These are phyloP conservation scores for Papilio elwesi DNA, from an alignment of 2,888 invertebrate genomes.

Conservation along the genomic window DNA sequence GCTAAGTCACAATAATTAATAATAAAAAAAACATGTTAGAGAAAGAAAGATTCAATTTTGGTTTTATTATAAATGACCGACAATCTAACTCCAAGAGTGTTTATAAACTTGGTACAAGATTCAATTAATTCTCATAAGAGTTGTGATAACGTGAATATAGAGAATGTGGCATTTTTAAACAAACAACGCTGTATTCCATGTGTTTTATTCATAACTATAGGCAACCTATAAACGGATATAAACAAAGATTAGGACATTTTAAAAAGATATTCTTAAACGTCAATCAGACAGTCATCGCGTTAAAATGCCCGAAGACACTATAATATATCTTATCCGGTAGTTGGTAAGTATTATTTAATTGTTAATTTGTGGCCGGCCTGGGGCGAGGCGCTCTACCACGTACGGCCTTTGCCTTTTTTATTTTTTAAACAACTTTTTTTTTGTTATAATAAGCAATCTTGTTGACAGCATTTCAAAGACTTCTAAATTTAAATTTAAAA, in stretches of 20 bases:
- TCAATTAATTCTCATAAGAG: slow-evolving; percentile 24
- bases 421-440: slow-evolving; percentile 47
- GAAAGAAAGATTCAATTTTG: slow-evolving; percentile 44
- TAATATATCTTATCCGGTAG: slow-evolving; percentile 79
- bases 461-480: slow-evolving; percentile 24
- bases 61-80: slow-evolving; percentile 30
- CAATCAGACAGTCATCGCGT: slow-evolving; percentile 73
- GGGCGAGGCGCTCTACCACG: slow-evolving; percentile 59
- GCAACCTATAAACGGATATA: slow-evolving; percentile 49
- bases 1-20: slow-evolving; percentile 39
- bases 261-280: slow-evolving; percentile 58
- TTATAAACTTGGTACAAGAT: slow-evolving; percentile 26
- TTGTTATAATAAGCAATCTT: slow-evolving; percentile 36
- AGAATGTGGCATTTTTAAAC: slow-evolving; percentile 24
- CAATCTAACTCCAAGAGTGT: slow-evolving; percentile 17
- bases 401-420: slow-evolving; percentile 47
- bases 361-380: slow-evolving; percentile 71
- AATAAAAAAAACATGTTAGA: slow-evolving; percentile 33
- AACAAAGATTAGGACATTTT: slow-evolving; percentile 57
- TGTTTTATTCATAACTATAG: slow-evolving; percentile 36
- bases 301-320: slow-evolving; percentile 76
- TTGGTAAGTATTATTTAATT: slow-evolving; percentile 81
- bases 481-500: slow-evolving; percentile 32
- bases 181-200: slow-evolving; percentile 6
- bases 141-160: slow-evolving; percentile 16